Evolutionary conservation across 2,797 vertebrate species (phyloP).

Genomic region (Muraenolepis orangiensis): DNA sequence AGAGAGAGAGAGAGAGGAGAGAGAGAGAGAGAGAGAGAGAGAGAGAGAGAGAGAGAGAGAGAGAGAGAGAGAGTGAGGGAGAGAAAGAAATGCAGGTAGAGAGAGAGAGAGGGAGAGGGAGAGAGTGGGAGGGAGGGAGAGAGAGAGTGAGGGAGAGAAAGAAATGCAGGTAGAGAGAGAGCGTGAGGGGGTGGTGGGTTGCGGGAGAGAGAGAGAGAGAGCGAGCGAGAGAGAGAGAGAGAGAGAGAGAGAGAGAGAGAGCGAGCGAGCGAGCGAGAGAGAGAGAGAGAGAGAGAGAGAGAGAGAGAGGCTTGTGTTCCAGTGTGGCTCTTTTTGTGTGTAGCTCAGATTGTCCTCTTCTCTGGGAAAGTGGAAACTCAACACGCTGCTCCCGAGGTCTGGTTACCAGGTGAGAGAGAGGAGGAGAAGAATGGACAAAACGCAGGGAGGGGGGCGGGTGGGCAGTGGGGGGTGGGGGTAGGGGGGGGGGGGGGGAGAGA

Average conservation of each 20-base stretch:
- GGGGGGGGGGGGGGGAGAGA: too few species aligned
- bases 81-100: conserved; percentile 1
- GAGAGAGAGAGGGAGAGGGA: neutral
- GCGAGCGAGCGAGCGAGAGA: conserved; percentile 24
- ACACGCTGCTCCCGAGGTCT: conserved; percentile 74
- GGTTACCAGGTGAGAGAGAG: conserved; percentile 76
- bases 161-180: neutral
- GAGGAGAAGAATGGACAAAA: conserved; percentile 61
- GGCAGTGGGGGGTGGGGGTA: conserved; percentile 60
- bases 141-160: neutral
- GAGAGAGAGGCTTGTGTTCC: conserved; percentile 55
- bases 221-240: conserved; percentile 4
- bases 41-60: neutral
- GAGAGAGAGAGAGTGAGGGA: conserved; percentile 7
- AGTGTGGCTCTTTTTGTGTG: conserved; percentile 68
- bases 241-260: conserved; percentile 13
- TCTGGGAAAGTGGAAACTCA: conserved; percentile 80
- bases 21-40: neutral
- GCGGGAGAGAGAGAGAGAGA: conserved; percentile 3
- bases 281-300: conserved; percentile 34
- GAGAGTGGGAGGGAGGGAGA: neutral
- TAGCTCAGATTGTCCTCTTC: conserved; percentile 76
- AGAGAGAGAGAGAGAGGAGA: too few species aligned
- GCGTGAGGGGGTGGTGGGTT: neutral
- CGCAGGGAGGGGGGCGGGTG: conserved; percentile 34